Conservation (phyloP, 2,888 invertebrate species). For the Drosophila affinis region DNA sequence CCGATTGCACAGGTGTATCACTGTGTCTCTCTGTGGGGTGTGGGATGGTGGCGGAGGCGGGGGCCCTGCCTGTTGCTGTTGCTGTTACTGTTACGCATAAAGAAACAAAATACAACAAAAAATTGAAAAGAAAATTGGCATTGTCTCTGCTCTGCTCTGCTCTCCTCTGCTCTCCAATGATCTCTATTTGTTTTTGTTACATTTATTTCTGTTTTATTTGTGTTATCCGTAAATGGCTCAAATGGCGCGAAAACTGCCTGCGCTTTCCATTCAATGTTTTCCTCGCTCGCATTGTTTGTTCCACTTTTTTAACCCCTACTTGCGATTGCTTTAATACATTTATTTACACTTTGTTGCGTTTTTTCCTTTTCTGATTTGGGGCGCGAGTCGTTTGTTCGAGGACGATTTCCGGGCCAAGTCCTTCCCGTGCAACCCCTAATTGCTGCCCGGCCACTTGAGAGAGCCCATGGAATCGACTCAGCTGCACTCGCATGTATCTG, state of each 20-base stretch:
- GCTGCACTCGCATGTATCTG: slow-evolving; percentile 65
- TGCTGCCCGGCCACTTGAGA: slow-evolving; percentile 67
- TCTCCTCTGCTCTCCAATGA: slow-evolving; percentile 40
- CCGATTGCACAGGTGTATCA: slow-evolving; percentile 66
- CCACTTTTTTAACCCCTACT: slow-evolving; percentile 32
- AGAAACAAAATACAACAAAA: slow-evolving; percentile 49
- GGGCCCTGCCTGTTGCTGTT: slow-evolving; percentile 25
- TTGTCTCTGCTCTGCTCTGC: slow-evolving; percentile 46
- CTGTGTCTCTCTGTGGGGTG: slow-evolving; percentile 11
- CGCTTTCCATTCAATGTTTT: slow-evolving; percentile 46
- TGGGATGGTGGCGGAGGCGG: background rate
- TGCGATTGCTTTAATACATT: slow-evolving; percentile 63
- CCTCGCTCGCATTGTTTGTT: slow-evolving; percentile 12
- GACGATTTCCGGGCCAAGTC: slow-evolving; percentile 54
- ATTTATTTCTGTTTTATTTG: slow-evolving; percentile 22
- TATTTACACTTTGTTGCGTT: slow-evolving; percentile 75
- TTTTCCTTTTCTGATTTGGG: slow-evolving; percentile 54
- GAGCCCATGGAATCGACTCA: slow-evolving; percentile 36
- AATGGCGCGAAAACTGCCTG: slow-evolving; percentile 68
- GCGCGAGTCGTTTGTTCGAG: slow-evolving; percentile 57
- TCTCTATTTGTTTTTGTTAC: slow-evolving; percentile 41
- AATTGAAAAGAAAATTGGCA: slow-evolving; percentile 55
- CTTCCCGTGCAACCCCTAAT: slow-evolving; percentile 67
- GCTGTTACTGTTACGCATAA: slow-evolving; percentile 34
- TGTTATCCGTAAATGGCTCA: slow-evolving; percentile 19